Evolutionary conservation across 2,113 vertebrate genomes (phyloP).

Genomic region (Cynoglossus semilaevis): DNA sequence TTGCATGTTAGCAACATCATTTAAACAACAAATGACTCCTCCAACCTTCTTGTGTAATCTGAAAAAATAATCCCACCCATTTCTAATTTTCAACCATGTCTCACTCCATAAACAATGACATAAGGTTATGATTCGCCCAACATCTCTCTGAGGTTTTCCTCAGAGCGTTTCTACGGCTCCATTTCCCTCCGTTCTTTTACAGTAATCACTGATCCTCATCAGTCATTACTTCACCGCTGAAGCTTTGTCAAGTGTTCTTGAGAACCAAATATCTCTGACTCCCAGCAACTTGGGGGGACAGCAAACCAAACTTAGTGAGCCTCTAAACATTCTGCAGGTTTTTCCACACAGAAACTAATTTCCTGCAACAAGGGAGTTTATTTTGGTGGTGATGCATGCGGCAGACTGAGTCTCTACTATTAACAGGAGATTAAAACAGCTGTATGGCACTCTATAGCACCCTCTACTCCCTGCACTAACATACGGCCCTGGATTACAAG

Average conservation of each 20-base stretch:
- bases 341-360: conserved; percentile 66
- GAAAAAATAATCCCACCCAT: conserved; percentile 58
- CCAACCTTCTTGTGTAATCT: conserved; percentile 32
- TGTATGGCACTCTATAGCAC: conserved; percentile 91
- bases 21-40: conserved; percentile 66
- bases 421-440: conserved; percentile 97
- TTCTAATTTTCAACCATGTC: conserved; percentile 39
- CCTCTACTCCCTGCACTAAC: conserved; percentile 85
- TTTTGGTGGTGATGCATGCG: conserved; percentile 80
- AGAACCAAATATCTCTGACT: conserved; percentile 55
- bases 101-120: conserved; percentile 51
- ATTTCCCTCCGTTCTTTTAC: conserved; percentile 51
- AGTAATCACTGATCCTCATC: conserved; percentile 60
- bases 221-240: conserved; percentile 27
- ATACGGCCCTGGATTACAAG: conserved; percentile 93
- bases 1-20: conserved; percentile 67
- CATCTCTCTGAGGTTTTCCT: conserved; percentile 29
- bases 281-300: conserved; percentile 46
- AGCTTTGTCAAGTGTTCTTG: conserved; percentile 55
- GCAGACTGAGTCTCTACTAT: conserved; percentile 85
- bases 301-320: conserved; percentile 56
- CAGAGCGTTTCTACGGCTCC: conserved; percentile 27
- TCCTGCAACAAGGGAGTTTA: conserved; percentile 67
- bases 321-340: conserved; percentile 61
- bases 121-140: conserved; percentile 28